These are phyloP conservation scores for Cotesia vestalis DNA, from an alignment of 1,140 invertebrate genomes.

Conservation along the genomic window DNA sequence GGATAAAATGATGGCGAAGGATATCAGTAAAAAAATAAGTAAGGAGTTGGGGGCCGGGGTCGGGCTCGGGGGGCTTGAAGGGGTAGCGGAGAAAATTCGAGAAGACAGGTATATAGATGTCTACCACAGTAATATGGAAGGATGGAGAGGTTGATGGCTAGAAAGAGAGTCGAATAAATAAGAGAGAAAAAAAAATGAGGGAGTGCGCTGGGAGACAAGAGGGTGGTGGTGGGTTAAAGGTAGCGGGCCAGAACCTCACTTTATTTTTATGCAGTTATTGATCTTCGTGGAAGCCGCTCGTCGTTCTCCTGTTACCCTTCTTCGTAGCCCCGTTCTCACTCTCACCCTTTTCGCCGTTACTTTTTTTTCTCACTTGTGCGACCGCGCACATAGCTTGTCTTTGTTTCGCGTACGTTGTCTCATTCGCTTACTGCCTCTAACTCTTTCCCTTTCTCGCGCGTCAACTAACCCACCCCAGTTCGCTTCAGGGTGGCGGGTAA, in stretches of 20 bases:
- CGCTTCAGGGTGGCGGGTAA: conserved; percentile 58
- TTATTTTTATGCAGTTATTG: conserved; percentile 68
- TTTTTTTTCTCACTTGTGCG: conserved; percentile 18
- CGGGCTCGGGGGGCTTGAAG: background rate
- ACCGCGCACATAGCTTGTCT: conserved; percentile 13
- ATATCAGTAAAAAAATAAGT: conserved; percentile 1
- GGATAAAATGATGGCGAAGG: conserved; percentile 34
- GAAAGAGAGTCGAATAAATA: conserved; percentile 39
- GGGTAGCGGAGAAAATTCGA: conserved; percentile 7
- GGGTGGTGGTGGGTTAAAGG: conserved; percentile 61
- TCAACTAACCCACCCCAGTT: conserved; percentile 35
- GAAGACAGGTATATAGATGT: conserved; percentile 5
- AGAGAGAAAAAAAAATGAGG: conserved; percentile 48
- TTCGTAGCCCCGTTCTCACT: conserved; percentile 36
- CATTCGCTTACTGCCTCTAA: conserved; percentile 1
- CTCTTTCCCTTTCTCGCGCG: conserved; percentile 31
- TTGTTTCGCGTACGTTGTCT: conserved; percentile 18
- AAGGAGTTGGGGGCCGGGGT: background rate
- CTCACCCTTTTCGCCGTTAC: conserved; percentile 26
- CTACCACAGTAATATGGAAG: conserved; percentile 2
- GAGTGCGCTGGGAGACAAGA: conserved; percentile 37
- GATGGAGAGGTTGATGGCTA: conserved; percentile 9
- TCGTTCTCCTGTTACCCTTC: conserved; percentile 45
- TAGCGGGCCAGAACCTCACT: conserved; percentile 65
- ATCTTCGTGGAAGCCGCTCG: conserved; percentile 63